Evolutionary conservation across 2,797 vertebrate genomes (phyloP), one percentile per base, ranked within the genome.

Genomic region (Enteromius trimaculatus): DNA sequence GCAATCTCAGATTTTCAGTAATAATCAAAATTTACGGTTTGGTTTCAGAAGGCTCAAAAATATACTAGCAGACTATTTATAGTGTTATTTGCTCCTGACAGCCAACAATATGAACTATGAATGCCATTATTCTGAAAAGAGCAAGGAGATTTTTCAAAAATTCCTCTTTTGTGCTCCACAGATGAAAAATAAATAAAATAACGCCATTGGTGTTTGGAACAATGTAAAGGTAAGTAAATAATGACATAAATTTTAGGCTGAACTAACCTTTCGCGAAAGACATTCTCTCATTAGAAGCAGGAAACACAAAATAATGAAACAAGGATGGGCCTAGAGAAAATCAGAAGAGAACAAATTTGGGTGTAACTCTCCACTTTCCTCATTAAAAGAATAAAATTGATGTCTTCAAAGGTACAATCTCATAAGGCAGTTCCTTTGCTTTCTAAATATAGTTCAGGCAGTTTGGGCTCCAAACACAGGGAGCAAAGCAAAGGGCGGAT

Each of bases 241-340:
- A 81, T 49, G 19, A 34, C 26, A 71, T 49, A 10, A 0, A 23
- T 76, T 76, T 58, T 58, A 6, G 21, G 51, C 26, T 69, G 66
- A 55, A 62, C 29, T 75, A 37, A 75, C 31, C 6, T 55, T 55
- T 55, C 8, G 49, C 3, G 64, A 69, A 79, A 70, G 72, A 68
- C 62, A 70, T 75, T 69, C 86, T 88, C 90, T 94, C 90, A 92
- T 93, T 93, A 94, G 90, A 90, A 92, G 90, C 86, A 75, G 85
- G 85, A 87, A 88, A 87, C 89, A 89, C 31, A 70, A 92, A 91
- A 89, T 91, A 92, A 90, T 90, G 55, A 66, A 71, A 71, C 83
- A 84, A 76, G 82, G 88, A 81, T 85, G 86, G 65, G 84, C 4
- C 37, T 85, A 87, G 88, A 68, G 78, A 84, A 90, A 84, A 80